Evolutionary conservation across 2,888 invertebrate genomes (phyloP).

Genomic region (Ormyrus labotus): DNA sequence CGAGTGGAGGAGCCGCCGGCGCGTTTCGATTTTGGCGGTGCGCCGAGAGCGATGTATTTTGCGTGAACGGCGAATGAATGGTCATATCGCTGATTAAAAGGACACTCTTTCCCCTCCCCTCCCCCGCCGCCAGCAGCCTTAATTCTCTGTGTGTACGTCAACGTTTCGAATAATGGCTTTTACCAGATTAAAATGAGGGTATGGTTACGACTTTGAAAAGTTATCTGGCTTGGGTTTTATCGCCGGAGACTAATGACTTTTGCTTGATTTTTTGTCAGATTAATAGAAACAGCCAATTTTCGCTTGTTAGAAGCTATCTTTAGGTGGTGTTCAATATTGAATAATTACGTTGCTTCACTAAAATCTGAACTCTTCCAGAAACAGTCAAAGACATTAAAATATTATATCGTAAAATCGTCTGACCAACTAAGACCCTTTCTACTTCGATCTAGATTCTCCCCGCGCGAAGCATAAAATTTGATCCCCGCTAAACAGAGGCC

Average conservation of each 20-base stretch:
- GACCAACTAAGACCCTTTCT: too few species aligned
- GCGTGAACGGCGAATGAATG: constrained; percentile 28
- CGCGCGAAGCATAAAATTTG: too few species aligned
- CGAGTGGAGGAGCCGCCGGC: neutral
- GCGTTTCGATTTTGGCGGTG: constrained; percentile 39
- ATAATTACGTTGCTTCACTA: too few species aligned
- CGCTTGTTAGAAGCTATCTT: too few species aligned
- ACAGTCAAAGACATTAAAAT: too few species aligned
- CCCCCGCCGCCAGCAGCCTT: neutral
- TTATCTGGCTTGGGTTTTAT: neutral
- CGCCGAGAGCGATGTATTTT: constrained; percentile 15
- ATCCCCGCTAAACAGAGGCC: neutral
- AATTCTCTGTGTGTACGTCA: neutral
- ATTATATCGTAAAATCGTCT: too few species aligned
- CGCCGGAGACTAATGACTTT: too few species aligned
- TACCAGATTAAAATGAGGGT: constrained; percentile 17
- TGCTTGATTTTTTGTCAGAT: too few species aligned
- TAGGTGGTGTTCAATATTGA: too few species aligned
- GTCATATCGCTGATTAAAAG: constrained; percentile 34
- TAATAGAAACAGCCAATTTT: too few species aligned
- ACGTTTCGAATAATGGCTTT: neutral
- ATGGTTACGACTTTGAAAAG: neutral
- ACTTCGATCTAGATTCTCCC: too few species aligned
- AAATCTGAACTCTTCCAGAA: too few species aligned
- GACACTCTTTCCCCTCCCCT: neutral